Conservation (phyloP, 2,113 vertebrate species). For the Urocitellus parryii region DNA sequence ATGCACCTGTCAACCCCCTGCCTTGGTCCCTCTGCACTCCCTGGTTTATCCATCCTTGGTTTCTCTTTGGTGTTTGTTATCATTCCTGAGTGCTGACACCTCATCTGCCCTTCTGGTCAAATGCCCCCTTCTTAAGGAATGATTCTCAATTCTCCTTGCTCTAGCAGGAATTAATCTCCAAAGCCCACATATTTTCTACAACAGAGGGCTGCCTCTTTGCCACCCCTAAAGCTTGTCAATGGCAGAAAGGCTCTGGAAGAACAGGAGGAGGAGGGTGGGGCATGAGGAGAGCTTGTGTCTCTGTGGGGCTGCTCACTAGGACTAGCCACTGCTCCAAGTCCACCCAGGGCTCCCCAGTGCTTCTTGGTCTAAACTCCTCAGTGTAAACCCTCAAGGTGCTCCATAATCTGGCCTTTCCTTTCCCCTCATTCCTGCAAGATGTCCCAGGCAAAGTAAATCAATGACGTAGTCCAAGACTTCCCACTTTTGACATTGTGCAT, state of each 20-base stretch:
- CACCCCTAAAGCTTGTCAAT: neutral
- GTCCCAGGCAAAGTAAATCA: neutral
- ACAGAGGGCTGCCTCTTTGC: neutral
- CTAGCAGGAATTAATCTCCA: neutral
- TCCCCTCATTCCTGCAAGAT: neutral
- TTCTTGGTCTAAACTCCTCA: neutral
- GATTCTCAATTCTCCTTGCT: neutral
- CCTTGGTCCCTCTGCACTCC: neutral
- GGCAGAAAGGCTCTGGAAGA: neutral
- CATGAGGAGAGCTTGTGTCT: neutral
- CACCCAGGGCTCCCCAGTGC: neutral
- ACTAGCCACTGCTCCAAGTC: neutral
- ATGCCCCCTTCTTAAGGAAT: neutral
- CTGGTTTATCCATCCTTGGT: neutral
- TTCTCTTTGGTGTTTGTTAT: neutral
- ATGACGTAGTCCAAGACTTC: neutral
- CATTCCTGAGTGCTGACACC: neutral
- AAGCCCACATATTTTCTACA: neutral
- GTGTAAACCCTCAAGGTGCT: neutral
- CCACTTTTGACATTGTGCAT: neutral
- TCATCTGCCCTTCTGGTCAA: neutral
- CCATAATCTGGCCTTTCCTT: neutral
- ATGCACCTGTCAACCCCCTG: neutral
- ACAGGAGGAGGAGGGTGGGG: neutral
- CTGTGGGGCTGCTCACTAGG: neutral